phyloP scores from a whole-genome alignment of 2,113 vertebrate species.

The Bos taurus region DNA sequence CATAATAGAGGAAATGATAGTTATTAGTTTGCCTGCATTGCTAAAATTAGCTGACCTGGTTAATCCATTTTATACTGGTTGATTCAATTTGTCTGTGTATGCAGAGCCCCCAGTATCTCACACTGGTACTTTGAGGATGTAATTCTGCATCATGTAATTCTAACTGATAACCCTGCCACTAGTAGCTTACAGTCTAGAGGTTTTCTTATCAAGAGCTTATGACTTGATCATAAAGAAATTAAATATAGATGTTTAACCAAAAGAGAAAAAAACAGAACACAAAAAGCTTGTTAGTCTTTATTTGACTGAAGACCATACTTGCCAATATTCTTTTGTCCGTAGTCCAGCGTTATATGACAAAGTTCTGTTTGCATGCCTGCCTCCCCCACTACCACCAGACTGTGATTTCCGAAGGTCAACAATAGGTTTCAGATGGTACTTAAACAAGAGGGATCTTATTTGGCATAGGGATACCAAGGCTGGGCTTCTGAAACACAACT shows the following conservation, averaged over 20 bases:
- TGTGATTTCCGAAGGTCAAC: background rate
- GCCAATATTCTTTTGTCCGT: background rate
- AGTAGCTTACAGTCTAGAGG: background rate
- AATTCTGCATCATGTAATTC: background rate
- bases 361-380: background rate
- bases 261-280: background rate
- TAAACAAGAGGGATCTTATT: background rate
- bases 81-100: constrained; percentile 24
- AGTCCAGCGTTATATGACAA: background rate
- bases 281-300: background rate
- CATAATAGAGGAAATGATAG: background rate
- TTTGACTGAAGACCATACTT: background rate
- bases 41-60: constrained; percentile 9
- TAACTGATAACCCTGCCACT: background rate
- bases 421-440: background rate
- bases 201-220: background rate
- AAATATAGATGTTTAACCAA: constrained; percentile 7
- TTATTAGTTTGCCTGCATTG: background rate
- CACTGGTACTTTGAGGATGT: background rate
- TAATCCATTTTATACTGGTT: background rate
- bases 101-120: background rate
- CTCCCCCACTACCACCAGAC: background rate
- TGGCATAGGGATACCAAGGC: background rate
- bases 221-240: background rate
- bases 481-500: background rate